Percentiles rank a stretch among this genome's conserved stretches.
phyloP scores from a whole-genome alignment of 2,888 invertebrate species.

The Octonoba sinensis region DNA sequence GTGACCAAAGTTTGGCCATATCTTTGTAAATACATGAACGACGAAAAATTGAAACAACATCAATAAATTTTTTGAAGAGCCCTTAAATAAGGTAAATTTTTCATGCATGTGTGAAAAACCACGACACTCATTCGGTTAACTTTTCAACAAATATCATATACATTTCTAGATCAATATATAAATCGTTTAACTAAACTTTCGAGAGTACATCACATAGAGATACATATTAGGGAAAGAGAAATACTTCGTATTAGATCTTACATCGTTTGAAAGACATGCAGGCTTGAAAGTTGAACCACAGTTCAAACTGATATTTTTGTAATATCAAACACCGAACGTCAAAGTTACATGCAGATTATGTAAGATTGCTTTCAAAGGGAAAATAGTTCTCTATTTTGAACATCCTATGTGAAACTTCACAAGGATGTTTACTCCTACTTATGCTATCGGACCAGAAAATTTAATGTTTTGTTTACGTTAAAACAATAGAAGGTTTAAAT shows the following conservation, averaged over 20 bases:
- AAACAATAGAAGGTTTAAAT: neutral
- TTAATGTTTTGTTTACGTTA: too few species aligned
- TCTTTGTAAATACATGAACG: constrained; percentile 38
- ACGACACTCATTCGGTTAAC: constrained; percentile 25
- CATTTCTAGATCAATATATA: neutral
- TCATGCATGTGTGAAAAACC: constrained; percentile 32
- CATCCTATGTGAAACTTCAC: too few species aligned
- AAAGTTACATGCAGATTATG: too few species aligned
- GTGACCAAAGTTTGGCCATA: constrained; percentile 50
- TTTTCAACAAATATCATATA: constrained; percentile 21
- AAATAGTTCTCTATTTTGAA: too few species aligned
- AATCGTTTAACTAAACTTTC: constrained; percentile 4
- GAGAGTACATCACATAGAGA: neutral
- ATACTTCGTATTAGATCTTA: constrained; percentile 1
- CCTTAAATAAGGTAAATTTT: constrained; percentile 23
- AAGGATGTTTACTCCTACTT: too few species aligned
- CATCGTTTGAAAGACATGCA: constrained; percentile 5
- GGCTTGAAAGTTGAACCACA: neutral
- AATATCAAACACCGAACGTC: too few species aligned
- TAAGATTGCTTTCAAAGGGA: too few species aligned
- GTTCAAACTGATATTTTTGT: too few species aligned
- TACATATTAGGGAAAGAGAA: constrained; percentile 1
- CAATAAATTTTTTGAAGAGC: constrained; percentile 29
- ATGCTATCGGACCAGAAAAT: too few species aligned
- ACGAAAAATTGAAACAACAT: constrained; percentile 37